Conservation (phyloP, 1,140 invertebrate genomes). For the Ladona fulva region DNA sequence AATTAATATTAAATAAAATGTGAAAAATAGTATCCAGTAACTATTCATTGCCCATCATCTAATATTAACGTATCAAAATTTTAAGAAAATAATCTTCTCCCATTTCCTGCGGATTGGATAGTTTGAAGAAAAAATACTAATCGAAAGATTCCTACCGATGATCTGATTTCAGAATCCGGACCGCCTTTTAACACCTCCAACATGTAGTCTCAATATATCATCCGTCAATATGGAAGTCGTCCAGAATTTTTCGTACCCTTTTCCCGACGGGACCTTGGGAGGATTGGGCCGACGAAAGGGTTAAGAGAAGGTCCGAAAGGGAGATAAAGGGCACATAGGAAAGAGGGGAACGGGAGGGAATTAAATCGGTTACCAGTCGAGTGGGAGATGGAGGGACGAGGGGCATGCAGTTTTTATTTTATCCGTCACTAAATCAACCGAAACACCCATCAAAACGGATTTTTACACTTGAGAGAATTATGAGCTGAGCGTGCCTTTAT, state of each 20-base stretch:
- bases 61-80: no score
- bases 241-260: neutral
- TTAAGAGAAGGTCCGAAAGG: neutral
- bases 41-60: no score
- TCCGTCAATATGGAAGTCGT: neutral
- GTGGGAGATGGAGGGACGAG: neutral
- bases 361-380: neutral
- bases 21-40: no score
- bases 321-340: no score
- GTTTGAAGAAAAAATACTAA: no score
- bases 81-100: no score
- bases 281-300: neutral
- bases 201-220: neutral
- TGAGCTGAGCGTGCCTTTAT: neutral
- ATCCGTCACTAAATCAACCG: neutral
- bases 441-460: constrained; percentile 1
- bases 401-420: neutral
- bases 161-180: neutral
- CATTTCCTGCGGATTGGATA: no score
- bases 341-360: neutral
- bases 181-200: neutral
- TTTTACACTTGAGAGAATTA: neutral
- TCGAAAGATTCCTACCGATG: neutral
- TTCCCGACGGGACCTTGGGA: neutral
- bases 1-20: no score